Evolutionary conservation across 1,140 invertebrate species (phyloP), one percentile per base, ranked within the genome.

Genomic region (Aphis craccivora): DNA sequence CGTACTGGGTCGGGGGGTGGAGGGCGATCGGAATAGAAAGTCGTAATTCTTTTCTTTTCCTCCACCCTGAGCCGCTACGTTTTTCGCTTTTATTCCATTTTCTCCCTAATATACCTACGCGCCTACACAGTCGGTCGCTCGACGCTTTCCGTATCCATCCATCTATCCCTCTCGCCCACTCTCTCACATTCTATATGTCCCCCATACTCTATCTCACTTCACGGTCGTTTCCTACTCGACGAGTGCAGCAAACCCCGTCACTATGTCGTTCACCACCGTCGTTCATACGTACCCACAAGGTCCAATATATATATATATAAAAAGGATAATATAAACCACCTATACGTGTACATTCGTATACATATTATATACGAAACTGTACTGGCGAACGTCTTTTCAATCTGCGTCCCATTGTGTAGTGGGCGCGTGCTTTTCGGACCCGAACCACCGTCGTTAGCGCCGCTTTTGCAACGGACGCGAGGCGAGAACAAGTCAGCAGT

Each of bases 21-120:
- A 25, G 3, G 11, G 11, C 25, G 40, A 25, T 86, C 23, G 84
- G 43, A 30, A 93, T 86, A 53, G 48, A 86, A 93, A 84, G 81
- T 37, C 48, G 91, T 55, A 86, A 86, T 93, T 93, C 81, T 93
- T 93, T 84, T 90, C 35, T 83, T 51, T 83, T 92, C n/a, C 14
- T n/a, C 25, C 43, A 40, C 43, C 43, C 40, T 18, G 23, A 25
- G 23, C 43, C 83, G 4, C 86, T 14, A 22, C 30, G 45, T 35
- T 93, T 43, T 93, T 55, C 81, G 91, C 81, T 86, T 93, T 93
- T 93, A 86, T 93, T 84, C 91, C 81, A 93, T 93, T 93, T 93
- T 84, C 81, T 93, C 91, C 81, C 81, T 55, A 93, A 93, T 93
- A 93, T 86, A 93, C 91, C 53, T 76, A 76, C 60, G 30, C 60